phyloP scores from a whole-genome alignment of 2,113 vertebrate genomes.

The Origma solitaria region DNA sequence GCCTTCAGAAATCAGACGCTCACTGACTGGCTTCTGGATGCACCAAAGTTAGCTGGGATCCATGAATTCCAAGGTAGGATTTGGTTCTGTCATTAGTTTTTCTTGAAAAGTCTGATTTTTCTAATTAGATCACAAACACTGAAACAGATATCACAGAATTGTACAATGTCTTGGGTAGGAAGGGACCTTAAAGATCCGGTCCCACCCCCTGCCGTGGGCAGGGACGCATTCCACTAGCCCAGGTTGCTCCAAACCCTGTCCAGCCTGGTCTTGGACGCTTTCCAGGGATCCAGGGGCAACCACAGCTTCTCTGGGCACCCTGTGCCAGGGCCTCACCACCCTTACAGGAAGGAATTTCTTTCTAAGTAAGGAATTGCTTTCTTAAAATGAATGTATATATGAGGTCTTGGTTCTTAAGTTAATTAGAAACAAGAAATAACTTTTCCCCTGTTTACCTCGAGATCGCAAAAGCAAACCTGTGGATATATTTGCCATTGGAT shows the following conservation, averaged over 20 bases:
- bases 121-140: neutral
- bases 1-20: conserved; percentile 97
- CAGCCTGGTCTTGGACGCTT: neutral
- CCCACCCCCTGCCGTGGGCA: neutral
- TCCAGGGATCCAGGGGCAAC: neutral
- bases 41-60: conserved; percentile 85
- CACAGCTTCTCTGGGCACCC: neutral
- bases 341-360: neutral
- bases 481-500: conserved; percentile 97
- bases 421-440: neutral
- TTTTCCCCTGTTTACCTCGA: conserved; percentile 57
- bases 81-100: neutral
- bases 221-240: neutral
- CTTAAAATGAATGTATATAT: neutral
- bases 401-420: neutral
- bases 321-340: neutral
- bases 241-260: accelerated
- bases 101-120: neutral
- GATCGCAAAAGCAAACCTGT: conserved; percentile 86
- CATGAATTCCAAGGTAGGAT: conserved; percentile 89
- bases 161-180: neutral
- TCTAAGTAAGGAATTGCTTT: neutral
- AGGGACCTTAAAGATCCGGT: neutral
- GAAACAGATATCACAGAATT: neutral
- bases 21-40: conserved; percentile 96